Evolutionary conservation across 2,888 invertebrate species (phyloP).

Genomic region (Drosophila mayaguana): DNA sequence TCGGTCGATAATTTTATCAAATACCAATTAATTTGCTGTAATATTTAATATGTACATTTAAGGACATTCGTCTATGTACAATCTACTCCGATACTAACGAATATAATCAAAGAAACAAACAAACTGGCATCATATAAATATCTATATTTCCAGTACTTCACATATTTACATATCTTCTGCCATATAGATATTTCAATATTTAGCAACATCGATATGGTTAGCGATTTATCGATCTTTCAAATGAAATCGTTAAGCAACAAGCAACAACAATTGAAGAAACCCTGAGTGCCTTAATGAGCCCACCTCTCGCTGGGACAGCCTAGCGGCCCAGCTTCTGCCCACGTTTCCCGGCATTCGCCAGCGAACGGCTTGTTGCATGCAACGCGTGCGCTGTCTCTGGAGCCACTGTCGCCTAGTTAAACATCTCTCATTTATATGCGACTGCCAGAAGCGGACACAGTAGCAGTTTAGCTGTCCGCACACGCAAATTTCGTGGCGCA

Average conservation of each 20-base stretch:
- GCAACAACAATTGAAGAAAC: not conserved
- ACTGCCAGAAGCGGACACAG: slow-evolving; percentile 53
- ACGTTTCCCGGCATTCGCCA: slow-evolving; percentile 21
- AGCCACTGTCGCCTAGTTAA: slow-evolving; percentile 74
- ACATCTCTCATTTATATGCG: slow-evolving; percentile 81
- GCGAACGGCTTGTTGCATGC: slow-evolving; percentile 43
- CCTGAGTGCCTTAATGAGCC: slow-evolving; percentile 3
- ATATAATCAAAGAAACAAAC: too few species aligned
- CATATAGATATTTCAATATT: not conserved
- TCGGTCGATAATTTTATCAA: too few species aligned
- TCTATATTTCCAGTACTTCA: not conserved
- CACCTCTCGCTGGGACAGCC: not conserved
- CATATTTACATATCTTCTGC: too few species aligned
- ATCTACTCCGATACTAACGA: too few species aligned
- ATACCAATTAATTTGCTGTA: too few species aligned
- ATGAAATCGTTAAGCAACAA: not conserved
- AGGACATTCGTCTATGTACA: too few species aligned
- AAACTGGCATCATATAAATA: not conserved
- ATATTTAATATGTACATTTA: too few species aligned
- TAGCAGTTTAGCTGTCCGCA: slow-evolving; percentile 79
- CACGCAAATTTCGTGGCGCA: slow-evolving; percentile 74
- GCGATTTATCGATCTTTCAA: not conserved
- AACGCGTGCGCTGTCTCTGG: slow-evolving; percentile 36
- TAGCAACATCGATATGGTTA: not conserved
- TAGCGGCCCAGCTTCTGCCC: slow-evolving; percentile 28